These are phyloP conservation scores for Burhinus oedicnemus DNA, from an alignment of 2,113 vertebrate species.

Conservation along the genomic window DNA sequence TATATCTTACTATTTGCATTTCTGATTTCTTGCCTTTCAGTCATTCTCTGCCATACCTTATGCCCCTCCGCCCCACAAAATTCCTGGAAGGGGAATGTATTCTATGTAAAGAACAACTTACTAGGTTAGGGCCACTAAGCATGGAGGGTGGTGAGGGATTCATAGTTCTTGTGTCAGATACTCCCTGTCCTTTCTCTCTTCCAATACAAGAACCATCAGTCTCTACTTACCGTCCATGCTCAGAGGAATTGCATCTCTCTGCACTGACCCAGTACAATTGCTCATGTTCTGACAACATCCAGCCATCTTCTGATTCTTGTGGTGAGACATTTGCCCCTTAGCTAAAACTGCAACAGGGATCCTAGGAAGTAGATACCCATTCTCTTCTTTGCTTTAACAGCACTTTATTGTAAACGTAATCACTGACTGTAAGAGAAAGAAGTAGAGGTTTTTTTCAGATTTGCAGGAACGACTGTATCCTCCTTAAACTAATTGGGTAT, in stretches of 20 bases:
- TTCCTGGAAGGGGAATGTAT: background rate
- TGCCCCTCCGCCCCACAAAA: background rate
- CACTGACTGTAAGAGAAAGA: background rate
- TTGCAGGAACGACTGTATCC: background rate
- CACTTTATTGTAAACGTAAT: background rate
- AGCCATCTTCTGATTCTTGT: background rate
- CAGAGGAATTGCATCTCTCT: background rate
- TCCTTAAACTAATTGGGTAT: background rate
- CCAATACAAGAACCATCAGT: background rate
- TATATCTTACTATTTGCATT: background rate
- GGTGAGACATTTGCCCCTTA: accelerated
- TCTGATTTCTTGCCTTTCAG: background rate
- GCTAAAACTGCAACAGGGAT: background rate
- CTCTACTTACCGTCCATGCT: background rate
- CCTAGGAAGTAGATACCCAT: background rate
- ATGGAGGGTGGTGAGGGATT: background rate
- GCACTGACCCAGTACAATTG: background rate
- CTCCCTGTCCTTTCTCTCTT: background rate
- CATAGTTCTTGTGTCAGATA: background rate
- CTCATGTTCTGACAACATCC: background rate
- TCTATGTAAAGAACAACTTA: background rate
- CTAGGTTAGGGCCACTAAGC: background rate
- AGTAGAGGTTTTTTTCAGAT: background rate
- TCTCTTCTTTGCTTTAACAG: background rate
- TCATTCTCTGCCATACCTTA: background rate